Conservation (phyloP, 2,797 vertebrate genomes). For the Enteromius thamalakanensis region DNA sequence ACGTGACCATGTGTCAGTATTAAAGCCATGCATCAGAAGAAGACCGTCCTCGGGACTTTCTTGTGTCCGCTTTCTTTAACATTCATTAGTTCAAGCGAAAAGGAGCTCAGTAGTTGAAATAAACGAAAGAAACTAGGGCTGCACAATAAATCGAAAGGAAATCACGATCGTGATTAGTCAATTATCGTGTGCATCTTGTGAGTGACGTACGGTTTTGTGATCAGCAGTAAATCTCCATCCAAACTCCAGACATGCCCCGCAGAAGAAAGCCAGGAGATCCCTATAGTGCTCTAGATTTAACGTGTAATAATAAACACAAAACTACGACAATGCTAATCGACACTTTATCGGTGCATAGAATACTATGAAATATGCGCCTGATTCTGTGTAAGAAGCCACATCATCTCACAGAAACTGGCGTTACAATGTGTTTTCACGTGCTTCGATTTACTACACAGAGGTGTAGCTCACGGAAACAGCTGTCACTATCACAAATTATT, state of each 20-base stretch:
- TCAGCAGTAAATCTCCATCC: not conserved
- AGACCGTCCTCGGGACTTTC: not conserved
- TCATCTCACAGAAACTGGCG: not conserved
- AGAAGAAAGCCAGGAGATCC: not conserved
- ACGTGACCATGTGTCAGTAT: constrained; percentile 57
- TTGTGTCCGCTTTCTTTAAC: constrained; percentile 46
- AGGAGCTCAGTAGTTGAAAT: constrained; percentile 8
- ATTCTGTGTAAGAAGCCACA: not conserved
- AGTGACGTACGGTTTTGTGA: not conserved
- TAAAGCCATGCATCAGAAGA: constrained; percentile 73
- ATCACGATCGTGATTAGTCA: not conserved
- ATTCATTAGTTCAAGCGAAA: constrained; percentile 40
- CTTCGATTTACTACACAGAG: not conserved
- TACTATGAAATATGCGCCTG: not conserved
- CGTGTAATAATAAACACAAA: not conserved
- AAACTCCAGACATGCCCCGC: not conserved
- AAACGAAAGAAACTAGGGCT: not conserved
- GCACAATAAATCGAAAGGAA: not conserved
- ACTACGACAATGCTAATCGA: not conserved
- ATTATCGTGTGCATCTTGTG: not conserved
- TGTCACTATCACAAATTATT: not conserved
- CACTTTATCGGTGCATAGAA: not conserved
- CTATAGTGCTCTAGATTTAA: not conserved
- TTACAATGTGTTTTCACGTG: not conserved
- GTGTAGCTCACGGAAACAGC: not conserved